Evolutionary conservation across 2,888 invertebrate species (phyloP).

Genomic region (Andricus quercusramuli): DNA sequence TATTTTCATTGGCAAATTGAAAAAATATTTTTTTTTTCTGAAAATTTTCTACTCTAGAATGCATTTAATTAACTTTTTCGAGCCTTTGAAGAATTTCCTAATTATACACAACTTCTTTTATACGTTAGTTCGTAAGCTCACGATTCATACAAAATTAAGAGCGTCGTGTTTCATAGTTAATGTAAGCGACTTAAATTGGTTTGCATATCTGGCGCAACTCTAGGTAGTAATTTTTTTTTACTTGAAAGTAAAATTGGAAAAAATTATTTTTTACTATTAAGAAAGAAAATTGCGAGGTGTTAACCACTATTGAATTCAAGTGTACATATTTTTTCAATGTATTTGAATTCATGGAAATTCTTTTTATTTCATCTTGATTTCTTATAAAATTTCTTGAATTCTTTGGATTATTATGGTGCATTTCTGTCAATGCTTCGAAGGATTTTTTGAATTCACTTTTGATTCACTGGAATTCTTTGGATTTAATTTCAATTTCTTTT

Average conservation of each 20-base stretch:
- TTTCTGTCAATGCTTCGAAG: no score
- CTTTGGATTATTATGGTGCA: no score
- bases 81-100: not conserved
- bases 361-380: no score
- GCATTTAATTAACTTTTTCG: conserved; percentile 1
- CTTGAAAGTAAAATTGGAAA: conserved; percentile 6
- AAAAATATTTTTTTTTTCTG: not conserved
- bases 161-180: conserved; percentile 13
- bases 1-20: not conserved
- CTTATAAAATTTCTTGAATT: no score
- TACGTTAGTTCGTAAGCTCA: not conserved
- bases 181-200: conserved; percentile 4
- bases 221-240: conserved; percentile 4
- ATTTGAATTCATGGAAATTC: no score
- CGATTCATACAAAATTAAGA: not conserved
- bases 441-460: no score
- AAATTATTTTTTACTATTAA: no score
- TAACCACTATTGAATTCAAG: no score
- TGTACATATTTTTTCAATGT: no score
- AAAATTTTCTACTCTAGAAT: not conserved
- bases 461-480: no score
- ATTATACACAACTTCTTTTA: not conserved
- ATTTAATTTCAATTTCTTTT: no score
- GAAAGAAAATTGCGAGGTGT: not conserved
- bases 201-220: not conserved